Conservation (phyloP, 2,797 vertebrate species). For the Rachycentron canadum region DNA sequence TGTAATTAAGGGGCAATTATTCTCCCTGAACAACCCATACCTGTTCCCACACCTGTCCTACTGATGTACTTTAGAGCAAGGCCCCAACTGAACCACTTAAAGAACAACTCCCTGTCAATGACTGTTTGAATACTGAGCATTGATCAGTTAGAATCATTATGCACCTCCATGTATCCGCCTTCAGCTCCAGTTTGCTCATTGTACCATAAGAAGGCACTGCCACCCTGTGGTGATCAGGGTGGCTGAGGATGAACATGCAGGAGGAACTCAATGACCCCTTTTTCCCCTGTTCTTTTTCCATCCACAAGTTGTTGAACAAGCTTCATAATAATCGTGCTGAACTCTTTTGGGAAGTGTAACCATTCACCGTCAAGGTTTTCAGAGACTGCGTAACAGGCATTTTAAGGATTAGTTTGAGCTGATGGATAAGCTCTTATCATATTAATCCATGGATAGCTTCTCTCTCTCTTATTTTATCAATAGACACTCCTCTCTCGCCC, state of each 20-base stretch:
- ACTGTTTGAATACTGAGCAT: neutral
- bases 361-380: neutral
- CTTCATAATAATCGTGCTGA: slow-evolving; percentile 2
- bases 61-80: neutral
- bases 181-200: neutral
- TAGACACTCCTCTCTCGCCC: neutral
- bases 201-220: slow-evolving; percentile 22
- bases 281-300: neutral
- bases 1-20: neutral
- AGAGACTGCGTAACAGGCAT: neutral
- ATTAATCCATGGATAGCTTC: slow-evolving; percentile 34
- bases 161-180: neutral
- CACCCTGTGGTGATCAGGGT: slow-evolving; percentile 52
- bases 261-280: neutral
- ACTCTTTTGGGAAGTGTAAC: fast-evolving
- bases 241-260: neutral
- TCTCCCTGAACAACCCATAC: neutral
- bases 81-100: neutral
- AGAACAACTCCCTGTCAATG: neutral
- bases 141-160: neutral
- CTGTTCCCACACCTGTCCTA: neutral
- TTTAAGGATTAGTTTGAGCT: slow-evolving; percentile 39
- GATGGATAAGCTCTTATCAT: slow-evolving; percentile 28
- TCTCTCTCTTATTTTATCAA: slow-evolving; percentile 20
- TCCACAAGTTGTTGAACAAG: neutral